These are phyloP conservation scores for Echiichthys vipera DNA, from an alignment of 2,797 vertebrate genomes.

Conservation along the genomic window DNA sequence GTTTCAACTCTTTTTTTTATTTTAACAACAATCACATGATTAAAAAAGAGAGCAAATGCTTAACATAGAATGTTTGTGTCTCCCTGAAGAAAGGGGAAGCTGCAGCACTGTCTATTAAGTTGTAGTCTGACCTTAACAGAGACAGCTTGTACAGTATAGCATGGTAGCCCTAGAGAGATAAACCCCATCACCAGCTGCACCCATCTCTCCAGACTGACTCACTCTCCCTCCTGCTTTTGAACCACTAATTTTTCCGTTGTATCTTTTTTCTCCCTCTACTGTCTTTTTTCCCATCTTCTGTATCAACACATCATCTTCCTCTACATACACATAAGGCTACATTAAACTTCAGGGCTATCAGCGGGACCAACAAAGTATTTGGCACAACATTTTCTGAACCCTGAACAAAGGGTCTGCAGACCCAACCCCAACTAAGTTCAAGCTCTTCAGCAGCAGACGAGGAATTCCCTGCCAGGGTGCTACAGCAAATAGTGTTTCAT, in stretches of 20 bases:
- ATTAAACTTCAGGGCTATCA: conserved; percentile 47
- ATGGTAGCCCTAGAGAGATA: conserved; percentile 73
- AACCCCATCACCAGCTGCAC: conserved; percentile 92
- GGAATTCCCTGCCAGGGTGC: conserved; percentile 89
- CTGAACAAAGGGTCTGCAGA: conserved; percentile 55
- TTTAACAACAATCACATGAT: conserved; percentile 24
- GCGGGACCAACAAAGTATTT: conserved; percentile 40
- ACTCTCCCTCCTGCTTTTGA: conserved; percentile 53
- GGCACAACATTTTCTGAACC: conserved; percentile 56
- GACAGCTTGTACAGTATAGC: conserved; percentile 59
- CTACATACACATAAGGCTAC: conserved; percentile 61
- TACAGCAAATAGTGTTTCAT: conserved; percentile 88
- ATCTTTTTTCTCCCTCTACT: not conserved
- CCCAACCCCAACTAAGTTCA: conserved; percentile 63
- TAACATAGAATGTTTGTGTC: conserved; percentile 26
- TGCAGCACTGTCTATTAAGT: conserved; percentile 36
- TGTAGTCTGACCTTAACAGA: conserved; percentile 39
- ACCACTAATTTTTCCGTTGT: conserved; percentile 22
- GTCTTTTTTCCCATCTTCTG: not conserved
- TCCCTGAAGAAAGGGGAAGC: conserved; percentile 11
- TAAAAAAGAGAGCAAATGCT: conserved; percentile 38
- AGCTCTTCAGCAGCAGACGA: conserved; percentile 84
- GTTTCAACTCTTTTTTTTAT: conserved; percentile 16
- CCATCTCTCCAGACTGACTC: conserved; percentile 86
- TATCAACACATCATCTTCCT: conserved; percentile 38